Base-by-base conservation (phyloP, 2,113 vertebrate species). In the Thinocorus orbignyianus region DNA sequence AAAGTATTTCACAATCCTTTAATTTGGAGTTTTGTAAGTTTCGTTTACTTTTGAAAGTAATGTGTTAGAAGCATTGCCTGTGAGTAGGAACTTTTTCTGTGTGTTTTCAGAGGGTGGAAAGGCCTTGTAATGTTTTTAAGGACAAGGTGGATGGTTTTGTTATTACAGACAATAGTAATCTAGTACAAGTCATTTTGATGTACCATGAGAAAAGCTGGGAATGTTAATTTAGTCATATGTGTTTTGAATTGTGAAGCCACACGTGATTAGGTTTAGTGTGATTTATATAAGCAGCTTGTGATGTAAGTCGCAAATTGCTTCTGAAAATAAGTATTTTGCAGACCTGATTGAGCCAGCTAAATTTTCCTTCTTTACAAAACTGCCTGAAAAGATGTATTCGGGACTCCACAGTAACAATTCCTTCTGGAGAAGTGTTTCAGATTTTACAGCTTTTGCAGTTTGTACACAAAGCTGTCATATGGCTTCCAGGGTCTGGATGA, bases 11-110 rank as follows among this genome's bases (percentile, higher is more conserved):
- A 13, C 23, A 26, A 5, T 73, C 49, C 84, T 79, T 31, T 30
- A 8, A 1, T 61, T 55, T 58, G n/a, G 2, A 68, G 60, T 64
- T 49, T n/a, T 2, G 0, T 14, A 17, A 55, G 7, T 31, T 88
- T 49, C 1, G 0, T 54, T 61, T 20, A 3, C 7, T n/a, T 82
- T 23, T 31, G 26, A 31, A 26, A 72, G 70, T 18, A 55, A 3
- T 15, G 1, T n/a, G 9, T 68, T 55, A 57, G 61, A 61, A 69
- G 23, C 18, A 1, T 6, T 68, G 22, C 7, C 35, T 51, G 52
- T 44, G 20, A 68, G 3, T 5, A 0, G 19, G 55, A 48, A 11
- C 26, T 64, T 11, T 23, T 13, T 39, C 35, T 13, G 19, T 65
- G 44, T 70, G 19, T 49, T 90, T 88, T 31, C n/a, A 41, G 42